Evolutionary conservation across 2,888 invertebrate genomes (phyloP).

Genomic region (Meiosimyza platycephala): DNA sequence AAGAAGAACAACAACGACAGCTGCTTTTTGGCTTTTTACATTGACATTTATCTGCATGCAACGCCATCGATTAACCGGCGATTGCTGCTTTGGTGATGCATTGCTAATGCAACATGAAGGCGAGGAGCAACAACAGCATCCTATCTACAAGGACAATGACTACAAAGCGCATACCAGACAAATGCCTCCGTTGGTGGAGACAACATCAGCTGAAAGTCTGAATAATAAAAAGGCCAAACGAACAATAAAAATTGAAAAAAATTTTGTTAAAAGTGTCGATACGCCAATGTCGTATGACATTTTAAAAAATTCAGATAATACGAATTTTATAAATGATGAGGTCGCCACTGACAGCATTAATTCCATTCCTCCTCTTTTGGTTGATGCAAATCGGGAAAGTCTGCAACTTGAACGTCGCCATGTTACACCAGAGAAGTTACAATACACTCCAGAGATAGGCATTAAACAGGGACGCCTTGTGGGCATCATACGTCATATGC

Average conservation of each 20-base stretch:
- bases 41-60: conserved; percentile 58
- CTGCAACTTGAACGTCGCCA: conserved; percentile 54
- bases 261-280: neutral
- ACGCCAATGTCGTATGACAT: neutral
- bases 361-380: neutral
- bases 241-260: conserved; percentile 40
- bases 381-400: neutral
- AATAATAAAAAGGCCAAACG: conserved; percentile 35
- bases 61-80: conserved; percentile 54
- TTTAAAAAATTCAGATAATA: neutral
- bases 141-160: conserved; percentile 17
- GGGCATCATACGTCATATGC: conserved; percentile 75
- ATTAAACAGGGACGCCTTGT: conserved; percentile 77
- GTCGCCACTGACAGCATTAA: conserved; percentile 27
- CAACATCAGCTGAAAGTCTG: conserved; percentile 28
- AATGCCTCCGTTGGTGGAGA: neutral
- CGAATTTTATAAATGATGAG: conserved; percentile 11
- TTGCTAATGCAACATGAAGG: conserved; percentile 37
- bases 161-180: neutral
- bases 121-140: conserved; percentile 40
- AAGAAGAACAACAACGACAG: conserved; percentile 23
- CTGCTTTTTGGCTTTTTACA: conserved; percentile 60
- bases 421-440: conserved; percentile 62
- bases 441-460: conserved; percentile 72
- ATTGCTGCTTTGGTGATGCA: conserved; percentile 48